Evolutionary conservation across 23 tunicate genomes (phyloP), one percentile per base, ranked within the genome.

Genomic region (Aplidium turbinatum): DNA sequence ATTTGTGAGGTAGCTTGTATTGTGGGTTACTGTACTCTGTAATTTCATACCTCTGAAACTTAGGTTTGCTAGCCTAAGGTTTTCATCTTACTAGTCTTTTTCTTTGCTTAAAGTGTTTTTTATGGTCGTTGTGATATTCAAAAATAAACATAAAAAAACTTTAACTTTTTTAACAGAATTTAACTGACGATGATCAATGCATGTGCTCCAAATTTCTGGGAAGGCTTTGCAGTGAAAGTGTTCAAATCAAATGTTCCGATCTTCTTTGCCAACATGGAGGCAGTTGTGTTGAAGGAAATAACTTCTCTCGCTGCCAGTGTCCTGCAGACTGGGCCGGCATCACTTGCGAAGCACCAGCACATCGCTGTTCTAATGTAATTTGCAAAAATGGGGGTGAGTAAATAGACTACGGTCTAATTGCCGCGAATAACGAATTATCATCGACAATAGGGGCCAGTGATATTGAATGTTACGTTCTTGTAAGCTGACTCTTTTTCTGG

Each of bases 231-330:
- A 79, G 76, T 24, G 35, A 42, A 2, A 60, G 75, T 11, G 33
- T 46, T 35, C 33, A n/a, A n/a, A n/a, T 78, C 31, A 78, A 72
- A 0, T 88, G 96, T 46, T 24, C 35, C 18, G 71, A 68, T 33
- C 33, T 31, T 11, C 87, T 83, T 22, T 88, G 96, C 68, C 29
- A 68, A 50, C 81, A 88, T 31, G 83, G 79, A 3, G 96, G 83
- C 9, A 38, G 48, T 7, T 88, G 96, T 47, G 22, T 25, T 9
- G 68, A 71, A 19, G 68, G 35, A 25, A 29, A 35, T 13, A 47
- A 33, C 24, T 60, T 51, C 27, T 88, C 81, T 42, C 21, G 22
- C 0, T 88, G 96, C 39, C 23, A 24, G 21, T 88, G 96, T 61
- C 4, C 57, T 0, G 42, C 50, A 16, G 50, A 16, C 50, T 42